Percentiles rank a stretch among this genome's conserved stretches.
Conservation (phyloP, 35 echinoderm and acorn worm species). For the Stichopus chloronotus region DNA sequence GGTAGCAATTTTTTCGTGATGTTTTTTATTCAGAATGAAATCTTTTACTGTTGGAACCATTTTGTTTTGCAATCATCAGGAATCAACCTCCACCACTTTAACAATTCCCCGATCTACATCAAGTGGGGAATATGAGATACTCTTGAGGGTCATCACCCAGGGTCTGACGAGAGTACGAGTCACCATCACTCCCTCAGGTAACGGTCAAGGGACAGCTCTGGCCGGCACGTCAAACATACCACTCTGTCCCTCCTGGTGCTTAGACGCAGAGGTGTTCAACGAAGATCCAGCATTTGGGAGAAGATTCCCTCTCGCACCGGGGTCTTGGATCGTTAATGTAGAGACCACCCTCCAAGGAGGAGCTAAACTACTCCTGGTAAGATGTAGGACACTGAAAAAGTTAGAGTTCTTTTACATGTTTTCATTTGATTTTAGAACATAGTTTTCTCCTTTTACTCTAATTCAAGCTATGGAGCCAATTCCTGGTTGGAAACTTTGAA, state of each 20-base stretch:
- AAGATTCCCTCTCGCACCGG: constrained; percentile 52
- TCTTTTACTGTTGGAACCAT: background rate
- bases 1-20: too few relatives aligned
- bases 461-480: too few relatives aligned
- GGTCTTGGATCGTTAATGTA: constrained; percentile 66
- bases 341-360: constrained; percentile 77
- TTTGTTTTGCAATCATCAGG: constrained; percentile 29
- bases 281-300: constrained; percentile 15
- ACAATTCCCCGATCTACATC: constrained; percentile 68
- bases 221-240: constrained; percentile 54
- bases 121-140: constrained; percentile 70
- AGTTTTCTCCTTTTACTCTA: too few relatives aligned
- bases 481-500: too few relatives aligned
- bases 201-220: constrained; percentile 26
- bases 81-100: constrained; percentile 58
- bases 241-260: constrained; percentile 78
- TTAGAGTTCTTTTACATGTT: too few relatives aligned
- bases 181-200: constrained; percentile 62
- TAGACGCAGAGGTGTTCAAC: constrained; percentile 59
- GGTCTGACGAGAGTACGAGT: constrained; percentile 64
- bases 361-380: constrained; percentile 76
- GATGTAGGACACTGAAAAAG: background rate
- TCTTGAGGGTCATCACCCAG: constrained; percentile 72
- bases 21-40: too few relatives aligned
- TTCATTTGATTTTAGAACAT: too few relatives aligned